Base-by-base conservation (phyloP, 2,888 invertebrate genomes). In the Oxycera nigricornis region DNA sequence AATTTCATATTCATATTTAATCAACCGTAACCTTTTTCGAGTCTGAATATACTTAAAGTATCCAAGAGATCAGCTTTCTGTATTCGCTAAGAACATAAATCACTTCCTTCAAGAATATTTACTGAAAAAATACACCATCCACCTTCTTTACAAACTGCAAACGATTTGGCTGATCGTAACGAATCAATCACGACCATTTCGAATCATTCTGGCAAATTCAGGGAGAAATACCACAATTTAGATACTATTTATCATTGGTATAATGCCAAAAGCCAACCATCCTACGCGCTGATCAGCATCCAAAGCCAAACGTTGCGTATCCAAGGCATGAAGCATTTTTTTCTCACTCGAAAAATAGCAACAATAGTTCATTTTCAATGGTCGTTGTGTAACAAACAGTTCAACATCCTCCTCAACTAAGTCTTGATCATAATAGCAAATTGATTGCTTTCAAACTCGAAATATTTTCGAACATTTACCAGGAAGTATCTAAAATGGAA, bases 401-500 rank as follows among this genome's bases (percentile, higher is more conserved):
- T 46, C 46, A 46, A 46, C 46, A 46, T 46, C 46, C 46, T 17
- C 46, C 11, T 14, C 46, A 46, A 46, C n/a, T n/a, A n/a, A n/a
- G n/a, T n/a, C n/a, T n/a, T 46, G 46, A 46, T 46, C 20, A 55
- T 55, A 55, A 55, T 55, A 22, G 55, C 55, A 55, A 55, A 55
- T 55, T 55, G 55, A 55, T 55, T 55, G 55, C 55, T 55, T 55
- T 55, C 55, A 46, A 46, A 46, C 46, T 46, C 2, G 14, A 46
- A 46, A 3, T 46, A n/a, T 46, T 46, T 3, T 46, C 14, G 6
- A 2, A 17, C 46, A 46, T 46, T 46, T 46, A 46, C 11, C n/a
- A 46, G 11, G 11, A 46, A 46, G 46, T 17, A 2, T 46, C 17
- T 46, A 14, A 7, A 46, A 46, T 14, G 46, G 17, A 46, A 46